Evolutionary conservation across 2,797 vertebrate species (phyloP).

Genomic region (Phaenicophaeus curvirostris): DNA sequence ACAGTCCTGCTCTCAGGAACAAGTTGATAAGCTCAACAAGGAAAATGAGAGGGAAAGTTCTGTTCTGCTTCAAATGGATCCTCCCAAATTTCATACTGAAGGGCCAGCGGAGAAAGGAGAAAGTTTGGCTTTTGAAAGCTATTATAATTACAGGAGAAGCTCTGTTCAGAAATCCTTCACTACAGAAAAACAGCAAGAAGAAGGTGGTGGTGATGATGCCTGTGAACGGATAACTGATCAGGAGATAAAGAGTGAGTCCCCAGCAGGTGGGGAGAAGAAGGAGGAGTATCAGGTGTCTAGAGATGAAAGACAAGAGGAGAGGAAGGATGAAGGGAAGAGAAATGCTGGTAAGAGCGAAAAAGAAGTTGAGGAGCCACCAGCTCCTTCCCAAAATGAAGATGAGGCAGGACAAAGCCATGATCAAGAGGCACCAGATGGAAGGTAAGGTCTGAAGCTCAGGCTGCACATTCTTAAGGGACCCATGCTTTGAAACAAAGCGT

Average conservation of each 20-base stretch:
- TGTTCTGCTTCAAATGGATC: slow-evolving; percentile 30
- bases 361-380: neutral
- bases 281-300: neutral
- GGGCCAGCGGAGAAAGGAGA: neutral
- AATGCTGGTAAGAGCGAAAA: slow-evolving; percentile 7
- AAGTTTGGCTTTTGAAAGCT: neutral
- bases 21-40: slow-evolving; percentile 85
- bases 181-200: slow-evolving; percentile 16
- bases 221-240: slow-evolving; percentile 27
- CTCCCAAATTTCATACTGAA: slow-evolving; percentile 7
- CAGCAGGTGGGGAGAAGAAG: neutral
- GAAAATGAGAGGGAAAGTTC: slow-evolving; percentile 80
- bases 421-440: slow-evolving; percentile 20
- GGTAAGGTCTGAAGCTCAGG: slow-evolving; percentile 32
- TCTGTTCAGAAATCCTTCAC: neutral
- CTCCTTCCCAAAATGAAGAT: slow-evolving; percentile 2
- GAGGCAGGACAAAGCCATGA: slow-evolving; percentile 15
- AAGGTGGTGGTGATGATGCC: neutral
- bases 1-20: slow-evolving; percentile 76
- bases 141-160: neutral
- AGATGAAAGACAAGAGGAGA: slow-evolving; percentile 8
- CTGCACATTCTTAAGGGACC: neutral
- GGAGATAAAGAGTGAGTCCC: neutral
- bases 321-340: slow-evolving; percentile 3
- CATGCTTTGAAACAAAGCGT: neutral